Percentiles rank a stretch among this genome's conserved stretches.
Conservation (phyloP, 2,113 vertebrate genomes). For the Hypanus sabinus region DNA sequence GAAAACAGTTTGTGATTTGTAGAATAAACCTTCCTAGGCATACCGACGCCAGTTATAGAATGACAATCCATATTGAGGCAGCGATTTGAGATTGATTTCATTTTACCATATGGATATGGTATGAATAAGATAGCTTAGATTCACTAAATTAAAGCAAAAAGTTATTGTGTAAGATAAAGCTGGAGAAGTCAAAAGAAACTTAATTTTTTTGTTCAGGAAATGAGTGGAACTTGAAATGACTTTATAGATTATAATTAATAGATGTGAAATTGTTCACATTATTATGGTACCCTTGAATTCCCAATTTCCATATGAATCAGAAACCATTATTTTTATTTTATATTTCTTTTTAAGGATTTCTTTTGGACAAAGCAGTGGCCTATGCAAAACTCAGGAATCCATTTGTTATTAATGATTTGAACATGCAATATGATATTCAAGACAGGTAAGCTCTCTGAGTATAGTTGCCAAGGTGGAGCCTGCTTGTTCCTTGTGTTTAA, state of each 20-base stretch:
- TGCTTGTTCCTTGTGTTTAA: not conserved
- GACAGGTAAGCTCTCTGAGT: slow-evolving; percentile 64
- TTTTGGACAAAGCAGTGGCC: slow-evolving; percentile 83
- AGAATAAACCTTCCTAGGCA: not conserved
- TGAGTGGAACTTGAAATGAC: not conserved
- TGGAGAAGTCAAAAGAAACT: not conserved
- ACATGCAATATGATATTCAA: slow-evolving; percentile 84
- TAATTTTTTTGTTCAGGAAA: not conserved
- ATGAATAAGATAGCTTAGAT: not conserved
- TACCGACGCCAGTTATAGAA: not conserved
- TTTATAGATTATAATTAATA: not conserved
- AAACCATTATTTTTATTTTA: slow-evolving; percentile 33
- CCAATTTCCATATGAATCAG: not conserved
- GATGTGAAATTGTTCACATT: not conserved
- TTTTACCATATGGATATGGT: not conserved
- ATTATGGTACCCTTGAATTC: not conserved
- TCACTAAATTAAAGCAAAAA: not conserved
- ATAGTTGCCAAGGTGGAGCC: not conserved
- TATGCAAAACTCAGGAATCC: slow-evolving; percentile 84
- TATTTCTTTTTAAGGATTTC: slow-evolving; percentile 64
- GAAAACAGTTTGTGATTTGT: not conserved
- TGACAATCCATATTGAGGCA: not conserved
- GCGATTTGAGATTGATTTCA: not conserved
- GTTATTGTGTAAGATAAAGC: not conserved
- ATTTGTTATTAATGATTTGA: slow-evolving; percentile 83